Evolutionary conservation across 2,797 vertebrate species (phyloP), one percentile per base, ranked within the genome.

Genomic region (Mormyrus hasselquistii): DNA sequence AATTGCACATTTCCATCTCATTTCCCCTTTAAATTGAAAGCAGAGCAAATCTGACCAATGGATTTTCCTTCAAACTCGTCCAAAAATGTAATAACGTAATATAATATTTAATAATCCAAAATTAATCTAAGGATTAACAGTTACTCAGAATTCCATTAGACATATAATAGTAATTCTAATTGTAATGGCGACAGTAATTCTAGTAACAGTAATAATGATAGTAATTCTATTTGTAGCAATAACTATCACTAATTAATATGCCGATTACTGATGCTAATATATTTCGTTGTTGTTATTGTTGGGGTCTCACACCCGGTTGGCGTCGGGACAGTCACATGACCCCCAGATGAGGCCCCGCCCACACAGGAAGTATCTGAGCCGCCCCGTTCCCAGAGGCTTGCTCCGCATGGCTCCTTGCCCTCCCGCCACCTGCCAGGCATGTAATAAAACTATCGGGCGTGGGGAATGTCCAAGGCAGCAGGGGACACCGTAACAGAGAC

Each of bases 361-460:
- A 44, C 73, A 44, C 38, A 79, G 38, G 38, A 79, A 79, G 73
- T 44, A 14, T 19, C 73, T 29, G 22, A 41, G 12, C 4, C 5
- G 38, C 62, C 38, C 12, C 4, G 0, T 38, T 16, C 34, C 69
- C 34, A 79, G 73, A 44, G 25, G 65, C 29, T 38, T 3, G 14
- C 73, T 5, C 34, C 44, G 34, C 73, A 44, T 19, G 73, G 14
- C 38, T 62, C 52, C 22, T 14, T n/a, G 29, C 16, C 93, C 92
- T 94, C 91, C 92, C 95, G 94, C 95, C 95, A 96, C 95, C 96
- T 97, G 96, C 95, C 95, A 95, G 93, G 96, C 95, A 95, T 96
- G 95, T 96, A 96, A 96, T 96, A 96, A 97, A 96, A 95, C 95
- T 95, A 94, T 94, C 93, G 95, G 95, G 96, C 95, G 96, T 96